Evolutionary conservation across 1,140 invertebrate species (phyloP).

Genomic region (Drosophila varians): DNA sequence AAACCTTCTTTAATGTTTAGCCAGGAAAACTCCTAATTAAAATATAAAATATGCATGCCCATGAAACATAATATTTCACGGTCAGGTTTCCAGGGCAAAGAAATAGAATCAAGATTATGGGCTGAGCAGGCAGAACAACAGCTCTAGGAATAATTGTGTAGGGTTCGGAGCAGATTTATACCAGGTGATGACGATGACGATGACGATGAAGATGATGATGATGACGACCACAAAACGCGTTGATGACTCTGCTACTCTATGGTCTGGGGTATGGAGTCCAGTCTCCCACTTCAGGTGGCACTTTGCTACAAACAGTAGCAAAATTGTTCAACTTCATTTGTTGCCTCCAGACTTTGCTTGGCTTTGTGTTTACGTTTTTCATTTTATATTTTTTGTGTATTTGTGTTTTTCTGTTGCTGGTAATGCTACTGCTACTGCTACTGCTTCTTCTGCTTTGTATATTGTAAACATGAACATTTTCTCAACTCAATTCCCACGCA

Average conservation of each 20-base stretch:
- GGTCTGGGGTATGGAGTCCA: slow-evolving; percentile 11
- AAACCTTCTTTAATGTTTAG: not conserved
- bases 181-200: slow-evolving; percentile 39
- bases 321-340: slow-evolving; percentile 72
- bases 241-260: slow-evolving; percentile 62
- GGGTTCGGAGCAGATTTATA: slow-evolving; percentile 4
- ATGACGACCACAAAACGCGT: slow-evolving; percentile 61
- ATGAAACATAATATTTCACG: slow-evolving; percentile 45
- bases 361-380: slow-evolving; percentile 43
- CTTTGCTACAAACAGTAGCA: slow-evolving; percentile 66
- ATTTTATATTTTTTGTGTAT: slow-evolving; percentile 12
- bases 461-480: slow-evolving; percentile 58
- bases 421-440: slow-evolving; percentile 28
- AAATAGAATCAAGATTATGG: slow-evolving; percentile 36
- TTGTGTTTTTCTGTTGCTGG: not conserved
- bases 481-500: slow-evolving; percentile 73
- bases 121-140: slow-evolving; percentile 14
- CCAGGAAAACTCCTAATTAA: slow-evolving; percentile 38
- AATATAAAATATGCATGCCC: slow-evolving; percentile 46
- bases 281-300: slow-evolving; percentile 43
- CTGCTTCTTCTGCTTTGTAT: slow-evolving; percentile 36
- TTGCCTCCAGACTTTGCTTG: slow-evolving; percentile 24
- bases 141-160: slow-evolving; percentile 28
- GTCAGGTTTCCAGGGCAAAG: slow-evolving; percentile 27
- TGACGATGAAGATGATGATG: slow-evolving; percentile 40